Conservation (phyloP, 1,140 invertebrate species). For the Atta colombica region DNA sequence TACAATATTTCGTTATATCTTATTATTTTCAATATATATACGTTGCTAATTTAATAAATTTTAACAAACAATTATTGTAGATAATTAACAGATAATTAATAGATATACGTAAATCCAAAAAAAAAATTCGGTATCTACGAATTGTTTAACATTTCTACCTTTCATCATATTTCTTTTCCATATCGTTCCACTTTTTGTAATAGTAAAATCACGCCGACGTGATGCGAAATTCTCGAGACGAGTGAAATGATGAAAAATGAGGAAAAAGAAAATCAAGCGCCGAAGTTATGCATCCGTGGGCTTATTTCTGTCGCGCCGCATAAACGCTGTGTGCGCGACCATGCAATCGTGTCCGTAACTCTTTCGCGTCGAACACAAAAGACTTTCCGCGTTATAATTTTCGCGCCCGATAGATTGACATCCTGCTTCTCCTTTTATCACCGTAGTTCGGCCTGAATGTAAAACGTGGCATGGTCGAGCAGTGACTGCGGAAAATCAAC, state of each 20-base stretch:
- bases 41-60: too few relatives aligned
- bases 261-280: constrained; percentile 39
- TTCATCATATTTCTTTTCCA: neutral
- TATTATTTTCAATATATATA: neutral
- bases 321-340: constrained; percentile 35
- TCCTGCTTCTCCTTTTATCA: constrained; percentile 39
- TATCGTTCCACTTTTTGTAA: neutral
- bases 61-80: neutral
- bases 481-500: neutral
- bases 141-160: neutral
- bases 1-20: neutral
- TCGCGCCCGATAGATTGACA: constrained; percentile 50
- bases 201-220: constrained; percentile 17
- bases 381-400: constrained; percentile 62
- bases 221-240: neutral
- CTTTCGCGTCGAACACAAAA: constrained; percentile 47
- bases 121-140: neutral
- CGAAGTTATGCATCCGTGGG: constrained; percentile 49
- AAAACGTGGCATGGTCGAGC: neutral
- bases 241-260: neutral
- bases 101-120: neutral
- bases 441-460: constrained; percentile 24
- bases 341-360: constrained; percentile 64
- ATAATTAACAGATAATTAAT: neutral
- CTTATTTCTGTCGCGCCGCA: constrained; percentile 48